Conservation (phyloP, 2,888 invertebrate genomes). For the Syrphus vitripennis region DNA sequence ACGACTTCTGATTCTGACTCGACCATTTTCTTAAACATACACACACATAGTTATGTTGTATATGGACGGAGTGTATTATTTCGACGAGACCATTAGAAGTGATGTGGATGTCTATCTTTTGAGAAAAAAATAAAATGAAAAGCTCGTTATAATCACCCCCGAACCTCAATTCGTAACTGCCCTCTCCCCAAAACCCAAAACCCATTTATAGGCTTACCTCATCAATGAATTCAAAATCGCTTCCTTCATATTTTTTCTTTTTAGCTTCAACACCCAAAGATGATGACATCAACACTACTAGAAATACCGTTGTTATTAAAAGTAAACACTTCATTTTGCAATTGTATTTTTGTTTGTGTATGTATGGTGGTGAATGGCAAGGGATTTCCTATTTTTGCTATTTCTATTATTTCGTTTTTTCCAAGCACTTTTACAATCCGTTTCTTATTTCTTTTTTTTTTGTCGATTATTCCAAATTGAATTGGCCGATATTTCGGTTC, state of each 20-base stretch:
- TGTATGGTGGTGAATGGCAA: constrained; percentile 34
- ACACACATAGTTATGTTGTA: background rate
- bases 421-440: constrained; percentile 10
- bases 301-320: constrained; percentile 78
- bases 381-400: constrained; percentile 19
- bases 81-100: constrained; percentile 24
- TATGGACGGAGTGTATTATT: background rate
- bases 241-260: constrained; percentile 88
- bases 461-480: background rate
- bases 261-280: constrained; percentile 80
- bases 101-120: constrained; percentile 10
- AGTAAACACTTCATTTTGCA: constrained; percentile 78
- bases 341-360: constrained; percentile 40
- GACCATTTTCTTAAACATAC: constrained; percentile 15
- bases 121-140: constrained; percentile 2
- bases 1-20: constrained; percentile 31
- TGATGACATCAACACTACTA: constrained; percentile 78
- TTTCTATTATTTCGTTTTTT: background rate
- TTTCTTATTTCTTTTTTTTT: background rate
- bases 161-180: too few species aligned
- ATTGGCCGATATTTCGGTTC: background rate
- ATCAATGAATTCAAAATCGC: constrained; percentile 89
- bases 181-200: too few species aligned
- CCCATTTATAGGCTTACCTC: constrained; percentile 84
- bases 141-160: background rate